Conservation (phyloP, 2,113 vertebrate species). For the Gila orcuttii region DNA sequence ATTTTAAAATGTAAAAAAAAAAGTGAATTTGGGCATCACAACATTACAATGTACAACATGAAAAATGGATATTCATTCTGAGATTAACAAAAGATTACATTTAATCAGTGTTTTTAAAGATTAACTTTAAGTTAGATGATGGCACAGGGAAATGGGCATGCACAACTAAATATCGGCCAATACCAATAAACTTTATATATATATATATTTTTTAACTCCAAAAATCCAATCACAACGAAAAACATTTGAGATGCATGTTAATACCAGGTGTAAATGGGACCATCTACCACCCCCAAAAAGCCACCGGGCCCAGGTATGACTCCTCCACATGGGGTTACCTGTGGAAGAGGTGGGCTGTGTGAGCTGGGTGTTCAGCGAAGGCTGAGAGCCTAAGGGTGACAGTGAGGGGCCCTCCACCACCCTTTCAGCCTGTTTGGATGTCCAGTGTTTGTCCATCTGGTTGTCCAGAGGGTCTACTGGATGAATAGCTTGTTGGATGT, state of each 20-base stretch:
- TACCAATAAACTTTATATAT: not conserved
- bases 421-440: slow-evolving; percentile 79
- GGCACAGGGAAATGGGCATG: not conserved
- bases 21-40: too few species aligned
- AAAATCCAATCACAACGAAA: not conserved
- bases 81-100: too few species aligned
- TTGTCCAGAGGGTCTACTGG: slow-evolving; percentile 84
- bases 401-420: slow-evolving; percentile 73
- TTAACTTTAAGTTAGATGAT: not conserved
- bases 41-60: too few species aligned
- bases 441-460: slow-evolving; percentile 82
- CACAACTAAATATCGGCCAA: not conserved
- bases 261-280: slow-evolving; percentile 13
- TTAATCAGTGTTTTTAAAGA: not conserved
- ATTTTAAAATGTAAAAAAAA: not conserved
- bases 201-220: not conserved
- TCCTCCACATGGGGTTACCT: slow-evolving; percentile 84
- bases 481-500: slow-evolving; percentile 82
- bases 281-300: not conserved
- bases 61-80: too few species aligned
- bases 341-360: slow-evolving; percentile 75
- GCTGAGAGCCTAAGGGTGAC: slow-evolving; percentile 72
- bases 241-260: slow-evolving; percentile 18
- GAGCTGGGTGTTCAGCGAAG: slow-evolving; percentile 71
- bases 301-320: slow-evolving; percentile 32